A percentile compares a stretch with the other conserved stretches of the same genome.
Conservation (phyloP, 2,797 vertebrate genomes). For the Podarcis lilfordi region DNA sequence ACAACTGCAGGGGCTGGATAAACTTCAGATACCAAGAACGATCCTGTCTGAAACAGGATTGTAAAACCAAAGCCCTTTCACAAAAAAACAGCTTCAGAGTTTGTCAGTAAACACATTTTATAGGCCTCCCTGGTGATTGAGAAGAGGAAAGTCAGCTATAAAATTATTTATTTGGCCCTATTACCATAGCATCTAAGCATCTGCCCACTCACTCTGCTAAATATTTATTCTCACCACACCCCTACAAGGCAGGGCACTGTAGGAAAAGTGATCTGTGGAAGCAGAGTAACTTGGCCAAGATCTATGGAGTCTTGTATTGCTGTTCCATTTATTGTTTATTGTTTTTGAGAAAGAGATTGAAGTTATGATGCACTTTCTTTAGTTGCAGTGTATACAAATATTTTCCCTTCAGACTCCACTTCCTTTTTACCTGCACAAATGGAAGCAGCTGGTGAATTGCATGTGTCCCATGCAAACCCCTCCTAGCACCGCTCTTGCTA, state of each 20-base stretch:
- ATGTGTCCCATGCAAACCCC: neutral
- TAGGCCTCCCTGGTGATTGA: neutral
- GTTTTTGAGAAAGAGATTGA: neutral
- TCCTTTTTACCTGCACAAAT: neutral
- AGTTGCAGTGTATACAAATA: neutral
- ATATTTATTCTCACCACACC: neutral
- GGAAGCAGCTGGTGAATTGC: neutral
- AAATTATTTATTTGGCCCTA: conserved; percentile 7
- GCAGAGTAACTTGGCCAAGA: neutral
- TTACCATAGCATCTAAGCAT: neutral
- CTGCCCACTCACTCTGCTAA: neutral
- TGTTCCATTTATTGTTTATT: neutral
- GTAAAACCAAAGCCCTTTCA: neutral
- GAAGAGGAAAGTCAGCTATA: neutral
- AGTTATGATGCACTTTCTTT: neutral
- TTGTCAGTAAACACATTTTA: conserved; percentile 20
- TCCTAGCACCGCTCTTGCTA: neutral
- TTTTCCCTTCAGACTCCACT: neutral
- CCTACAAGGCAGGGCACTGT: neutral
- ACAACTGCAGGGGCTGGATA: neutral
- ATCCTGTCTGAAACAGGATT: neutral
- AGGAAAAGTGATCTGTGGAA: neutral
- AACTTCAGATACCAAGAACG: neutral
- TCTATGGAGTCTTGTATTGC: neutral
- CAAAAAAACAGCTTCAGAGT: neutral